phyloP scores from a whole-genome alignment of 2,888 invertebrate species.

The Koerneria pararmatus region DNA sequence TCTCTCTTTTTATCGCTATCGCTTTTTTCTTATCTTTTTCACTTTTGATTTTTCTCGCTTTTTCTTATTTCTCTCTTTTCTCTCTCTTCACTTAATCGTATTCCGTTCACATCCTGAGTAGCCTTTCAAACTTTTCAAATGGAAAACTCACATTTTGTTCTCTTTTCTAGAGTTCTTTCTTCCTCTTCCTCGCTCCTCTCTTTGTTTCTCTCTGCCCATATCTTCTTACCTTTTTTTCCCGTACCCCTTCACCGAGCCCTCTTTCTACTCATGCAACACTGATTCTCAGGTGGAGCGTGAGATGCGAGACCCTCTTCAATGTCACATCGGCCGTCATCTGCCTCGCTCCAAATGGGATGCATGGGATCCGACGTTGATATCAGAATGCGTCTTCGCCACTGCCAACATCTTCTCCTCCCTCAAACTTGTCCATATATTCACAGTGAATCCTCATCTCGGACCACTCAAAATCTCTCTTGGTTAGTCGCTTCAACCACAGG shows the following conservation, averaged over 20 bases:
- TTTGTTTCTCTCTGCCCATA: too few relatives aligned
- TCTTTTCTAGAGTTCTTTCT: too few relatives aligned
- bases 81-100: too few relatives aligned
- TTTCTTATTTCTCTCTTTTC: too few relatives aligned
- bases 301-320: constrained; percentile 20
- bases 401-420: constrained; percentile 93
- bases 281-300: constrained; percentile 28
- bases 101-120: too few relatives aligned
- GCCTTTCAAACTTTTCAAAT: too few relatives aligned
- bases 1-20: too few relatives aligned
- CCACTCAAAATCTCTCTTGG: constrained; percentile 87
- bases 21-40: too few relatives aligned
- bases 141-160: too few relatives aligned
- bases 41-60: too few relatives aligned
- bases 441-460: constrained; percentile 85
- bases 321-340: constrained; percentile 26
- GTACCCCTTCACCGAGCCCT: not conserved
- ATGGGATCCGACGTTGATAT: constrained; percentile 95
- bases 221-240: not conserved
- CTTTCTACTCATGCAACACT: not conserved
- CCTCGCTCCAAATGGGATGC: constrained; percentile 74
- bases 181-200: too few relatives aligned
- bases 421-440: constrained; percentile 85
- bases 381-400: constrained; percentile 92
- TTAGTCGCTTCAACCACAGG: too few relatives aligned